These are phyloP conservation scores for Epizoanthus illoricatus DNA, from an alignment of 92 coral and sea anemone genomes.

Conservation along the genomic window DNA sequence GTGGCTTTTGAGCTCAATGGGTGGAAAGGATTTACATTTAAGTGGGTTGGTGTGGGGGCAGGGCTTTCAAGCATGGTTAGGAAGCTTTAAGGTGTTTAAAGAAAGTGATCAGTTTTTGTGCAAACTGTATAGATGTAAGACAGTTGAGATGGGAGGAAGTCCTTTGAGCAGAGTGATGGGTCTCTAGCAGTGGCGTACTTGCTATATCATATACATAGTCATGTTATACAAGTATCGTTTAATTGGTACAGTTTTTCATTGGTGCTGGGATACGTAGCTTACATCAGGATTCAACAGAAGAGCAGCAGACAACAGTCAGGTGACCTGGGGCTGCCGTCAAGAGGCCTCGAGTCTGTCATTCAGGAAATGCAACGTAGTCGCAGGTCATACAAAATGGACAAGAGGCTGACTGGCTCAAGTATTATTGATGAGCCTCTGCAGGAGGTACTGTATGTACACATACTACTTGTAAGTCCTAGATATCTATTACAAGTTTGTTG, in stretches of 20 bases:
- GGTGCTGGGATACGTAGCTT: slow-evolving; percentile 87
- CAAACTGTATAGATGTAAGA: too few relatives aligned
- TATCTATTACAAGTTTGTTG: too few relatives aligned
- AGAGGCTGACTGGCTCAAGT: slow-evolving; percentile 92
- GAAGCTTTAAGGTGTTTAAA: too few relatives aligned
- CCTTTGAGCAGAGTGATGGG: too few relatives aligned
- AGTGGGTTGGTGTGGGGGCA: too few relatives aligned
- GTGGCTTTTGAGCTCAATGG: too few relatives aligned
- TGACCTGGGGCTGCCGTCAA: slow-evolving; percentile 66
- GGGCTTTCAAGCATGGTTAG: too few relatives aligned
- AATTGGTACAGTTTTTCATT: slow-evolving; percentile 58
- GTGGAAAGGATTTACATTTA: too few relatives aligned
- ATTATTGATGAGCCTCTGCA: slow-evolving; percentile 97
- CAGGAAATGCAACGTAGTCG: slow-evolving; percentile 73
- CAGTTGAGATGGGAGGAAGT: too few relatives aligned
- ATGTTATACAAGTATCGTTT: background rate
- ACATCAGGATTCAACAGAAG: slow-evolving; percentile 57
- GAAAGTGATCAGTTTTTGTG: too few relatives aligned
- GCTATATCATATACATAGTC: background rate
- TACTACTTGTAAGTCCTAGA: too few relatives aligned
- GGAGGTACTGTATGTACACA: slow-evolving; percentile 58
- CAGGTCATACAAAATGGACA: slow-evolving; percentile 93
- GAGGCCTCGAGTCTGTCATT: slow-evolving; percentile 77
- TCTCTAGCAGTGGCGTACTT: background rate
- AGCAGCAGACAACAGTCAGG: slow-evolving; percentile 45